Evolutionary conservation across 2,888 invertebrate species (phyloP), one percentile per base, ranked within the genome.

Genomic region (Yponomeuta malinellus): DNA sequence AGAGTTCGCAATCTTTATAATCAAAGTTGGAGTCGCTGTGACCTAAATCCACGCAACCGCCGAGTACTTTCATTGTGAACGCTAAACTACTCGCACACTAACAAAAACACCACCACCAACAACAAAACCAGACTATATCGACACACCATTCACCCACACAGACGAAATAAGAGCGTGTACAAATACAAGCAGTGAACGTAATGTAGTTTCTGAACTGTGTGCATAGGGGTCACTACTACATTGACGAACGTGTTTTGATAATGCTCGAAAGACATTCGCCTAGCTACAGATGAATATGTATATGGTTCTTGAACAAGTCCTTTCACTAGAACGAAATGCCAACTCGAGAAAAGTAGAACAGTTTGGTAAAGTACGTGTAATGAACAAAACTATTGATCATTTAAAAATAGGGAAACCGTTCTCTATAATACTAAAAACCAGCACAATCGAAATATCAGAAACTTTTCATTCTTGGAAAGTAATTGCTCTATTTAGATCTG

Each of bases 1-100:
- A 85, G 80, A 78, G 78, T 78, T 85, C 82, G 84, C 89, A 90
- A 91, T 92, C 90, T 90, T 88, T 87, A 86, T 89, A 90, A 92
- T 91, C 90, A 90, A 89, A 90, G 88, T 89, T 89, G 84, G 85
- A 78, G 83, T 65, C 69, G 69, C 88, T 89, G 83, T 91, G 91
- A 92, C 91, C 91, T 84, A 91, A 91, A 90, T 92, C 89, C 87
- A 79, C 83, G 89, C 89, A 90, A 90, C 88, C 84, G 85, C 81
- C 86, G 83, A 85, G 88, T 90, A 90, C 91, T 90, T 90, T 91
- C 90, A 90, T 91, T 92, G 91, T 90, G 87, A 88, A 88, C 86
- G 86, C 85, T 86, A 82, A 84, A 86, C 82, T 71, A 73, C 72
- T 70, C 69, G 10, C 71, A 72, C 66, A 73, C 71, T 68, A 31